Evolutionary conservation across 37 sponge, comb jelly and placozoan genomes (phyloP).

Genomic region (Chondrilla cf. caribensis): DNA sequence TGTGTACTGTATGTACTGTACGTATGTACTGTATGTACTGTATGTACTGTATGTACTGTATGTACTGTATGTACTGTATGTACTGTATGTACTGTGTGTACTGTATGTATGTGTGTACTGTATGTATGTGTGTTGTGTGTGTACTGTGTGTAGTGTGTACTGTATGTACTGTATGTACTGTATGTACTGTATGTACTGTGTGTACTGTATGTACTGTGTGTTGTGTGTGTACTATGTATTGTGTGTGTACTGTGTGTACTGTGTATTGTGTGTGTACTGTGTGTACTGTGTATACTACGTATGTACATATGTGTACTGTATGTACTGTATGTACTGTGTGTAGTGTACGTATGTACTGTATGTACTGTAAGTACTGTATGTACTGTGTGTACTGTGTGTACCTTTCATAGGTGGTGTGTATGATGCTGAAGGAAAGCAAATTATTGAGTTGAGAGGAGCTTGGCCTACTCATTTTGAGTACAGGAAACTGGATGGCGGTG

Average conservation of each 20-base stretch:
- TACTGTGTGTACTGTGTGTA: too few species aligned
- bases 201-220: not conserved
- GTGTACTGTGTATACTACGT: not conserved
- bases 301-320: not conserved
- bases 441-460: not conserved
- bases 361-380: too few species aligned
- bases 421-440: not conserved
- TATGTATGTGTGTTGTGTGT: not conserved
- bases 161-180: too few species aligned
- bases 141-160: not conserved
- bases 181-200: too few species aligned
- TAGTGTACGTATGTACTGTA: not conserved
- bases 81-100: not conserved
- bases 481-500: not conserved
- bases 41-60: slow-evolving; percentile 14
- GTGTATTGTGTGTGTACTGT: too few species aligned
- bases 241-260: too few species aligned
- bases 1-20: slow-evolving; percentile 8
- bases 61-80: not conserved
- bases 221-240: not conserved
- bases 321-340: not conserved
- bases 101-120: slow-evolving; percentile 11
- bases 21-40: not conserved
- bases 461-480: slow-evolving; percentile 15
- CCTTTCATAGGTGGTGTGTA: not conserved